Base-by-base conservation (phyloP, 2,797 vertebrate genomes). In the Eptatretus atami region DNA sequence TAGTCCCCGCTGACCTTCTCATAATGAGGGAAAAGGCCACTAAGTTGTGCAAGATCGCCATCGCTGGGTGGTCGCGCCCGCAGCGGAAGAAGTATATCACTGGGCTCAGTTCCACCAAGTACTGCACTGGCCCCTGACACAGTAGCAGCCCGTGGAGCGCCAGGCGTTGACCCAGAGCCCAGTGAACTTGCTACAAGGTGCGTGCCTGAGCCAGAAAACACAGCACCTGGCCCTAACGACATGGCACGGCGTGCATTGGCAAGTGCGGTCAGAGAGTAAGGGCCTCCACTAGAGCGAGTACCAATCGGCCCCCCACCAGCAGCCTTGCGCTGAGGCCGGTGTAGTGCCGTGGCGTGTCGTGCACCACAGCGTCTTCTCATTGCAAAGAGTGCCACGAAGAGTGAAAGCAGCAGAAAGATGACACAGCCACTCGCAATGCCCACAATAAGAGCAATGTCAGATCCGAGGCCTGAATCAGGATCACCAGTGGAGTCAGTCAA, bases 1-100 rank as follows among this genome's bases (percentile, higher is more conserved):
- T 60, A 60, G 55, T 60, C 55, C 15, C 55, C 55, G 11, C 55
- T 60, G 15, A 60, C 55, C 55, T 60, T 60, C 55, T 60, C 55
- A 24, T 60, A 60, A 24, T 60, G 55, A 24, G 55, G 55, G 55
- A 24, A 15, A 11, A 15, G 15, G 2, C 55, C 55, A 24, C 55
- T 11, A 15, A 15, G 15, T 24, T 24, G 15, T 24, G 55, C 9
- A 24, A 60, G 15, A 24, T 10, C 15, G 15, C 55, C 55, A 10
- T 24, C 55, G 55, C 14, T 19, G 55, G 15, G 15, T 24, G 15
- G 15, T 24, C 55, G 15, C 6, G 6, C 55, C 55, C 55, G 15
- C 55, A 60, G 11, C 55, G 55, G 15, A 10, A 60, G 15, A 12
- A 60, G 55, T 15, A 60, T 24, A 24, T 60, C 55, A 24, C 55